Percentiles rank a stretch among this genome's conserved stretches.
These are phyloP conservation scores for Thalassarche chlororhynchos DNA, from an alignment of 2,113 vertebrate genomes.

Conservation along the genomic window DNA sequence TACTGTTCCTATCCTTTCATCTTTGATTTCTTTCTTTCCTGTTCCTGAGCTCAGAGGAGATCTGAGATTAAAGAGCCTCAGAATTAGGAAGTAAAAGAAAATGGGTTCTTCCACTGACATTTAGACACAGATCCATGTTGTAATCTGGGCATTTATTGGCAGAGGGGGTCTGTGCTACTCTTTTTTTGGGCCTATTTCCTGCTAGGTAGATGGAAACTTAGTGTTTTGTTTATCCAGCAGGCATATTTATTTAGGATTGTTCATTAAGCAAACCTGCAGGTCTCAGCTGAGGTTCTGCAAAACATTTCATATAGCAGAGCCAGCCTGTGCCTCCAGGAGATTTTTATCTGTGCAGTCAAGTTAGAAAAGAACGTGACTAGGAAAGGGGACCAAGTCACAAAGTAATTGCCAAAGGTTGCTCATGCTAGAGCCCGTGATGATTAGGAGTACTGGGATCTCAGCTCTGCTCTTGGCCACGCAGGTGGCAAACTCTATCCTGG, in stretches of 20 bases:
- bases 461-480: accelerated
- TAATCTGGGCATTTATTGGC: background rate
- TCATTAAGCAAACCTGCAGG: background rate
- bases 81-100: constrained; percentile 5
- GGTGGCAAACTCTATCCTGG: background rate
- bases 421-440: background rate
- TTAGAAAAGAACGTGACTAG: background rate
- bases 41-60: background rate
- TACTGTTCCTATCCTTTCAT: background rate
- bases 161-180: background rate
- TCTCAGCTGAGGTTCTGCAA: background rate
- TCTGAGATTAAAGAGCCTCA: background rate
- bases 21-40: background rate
- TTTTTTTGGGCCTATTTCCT: background rate
- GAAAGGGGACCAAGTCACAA: background rate
- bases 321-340: background rate
- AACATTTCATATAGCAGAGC: background rate
- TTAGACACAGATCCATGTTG: background rate
- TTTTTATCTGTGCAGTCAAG: background rate
- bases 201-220: background rate
- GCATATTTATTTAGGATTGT: background rate
- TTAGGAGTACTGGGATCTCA: background rate
- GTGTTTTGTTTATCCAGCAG: background rate
- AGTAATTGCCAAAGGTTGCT: background rate
- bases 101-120: background rate